Conservation (phyloP, 2,888 invertebrate genomes). For the Diachrysia chrysitis region DNA sequence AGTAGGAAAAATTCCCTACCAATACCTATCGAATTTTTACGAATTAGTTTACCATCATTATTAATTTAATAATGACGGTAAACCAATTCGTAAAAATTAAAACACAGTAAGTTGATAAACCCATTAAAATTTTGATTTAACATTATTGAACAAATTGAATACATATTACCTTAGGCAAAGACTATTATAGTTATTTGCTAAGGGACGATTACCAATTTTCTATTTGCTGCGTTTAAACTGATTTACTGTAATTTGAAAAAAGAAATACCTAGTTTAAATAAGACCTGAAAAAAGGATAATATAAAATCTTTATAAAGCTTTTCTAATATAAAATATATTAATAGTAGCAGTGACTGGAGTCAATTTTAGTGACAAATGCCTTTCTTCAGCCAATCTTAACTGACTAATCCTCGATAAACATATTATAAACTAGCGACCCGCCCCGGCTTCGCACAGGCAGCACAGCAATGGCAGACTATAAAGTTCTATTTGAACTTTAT, state of each 20-base stretch:
- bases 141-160: not conserved
- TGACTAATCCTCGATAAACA: not conserved
- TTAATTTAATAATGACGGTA: no score
- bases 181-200: not conserved
- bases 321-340: not conserved
- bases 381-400: no score
- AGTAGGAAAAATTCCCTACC: no score
- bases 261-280: not conserved
- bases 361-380: no score
- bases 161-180: not conserved
- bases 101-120: not conserved
- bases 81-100: not conserved
- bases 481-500: no score
- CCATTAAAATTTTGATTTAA: not conserved
- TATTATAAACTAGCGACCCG: no score
- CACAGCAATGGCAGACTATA: no score
- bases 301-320: no score
- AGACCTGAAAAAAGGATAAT: not conserved
- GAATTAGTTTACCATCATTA: no score
- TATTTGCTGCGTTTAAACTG: not conserved
- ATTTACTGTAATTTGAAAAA: not conserved
- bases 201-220: not conserved
- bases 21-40: no score
- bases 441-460: no score
- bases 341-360: constrained; percentile 17